Base-by-base conservation (phyloP, 2,888 invertebrate species). In the Mesodorylaimus sp. region DNA sequence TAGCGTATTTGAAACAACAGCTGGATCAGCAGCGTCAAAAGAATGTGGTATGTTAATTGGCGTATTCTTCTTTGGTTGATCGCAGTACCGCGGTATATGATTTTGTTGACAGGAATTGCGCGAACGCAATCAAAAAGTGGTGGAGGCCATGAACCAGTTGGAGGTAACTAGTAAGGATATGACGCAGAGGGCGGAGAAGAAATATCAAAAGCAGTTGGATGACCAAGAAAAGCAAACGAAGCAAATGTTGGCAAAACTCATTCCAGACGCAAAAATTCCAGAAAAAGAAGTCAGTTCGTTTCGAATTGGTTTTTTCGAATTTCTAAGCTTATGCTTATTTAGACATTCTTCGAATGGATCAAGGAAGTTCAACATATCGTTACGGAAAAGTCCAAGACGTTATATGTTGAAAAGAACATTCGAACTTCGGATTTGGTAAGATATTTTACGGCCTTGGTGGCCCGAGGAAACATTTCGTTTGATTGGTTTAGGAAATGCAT, bases 91-190 rank as follows among this genome's bases (percentile, higher is more conserved):
- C n/a, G n/a, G n/a, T 21, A 21, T 16, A 39, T 7, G 41, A 19
- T 39, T 21, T 7, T 7, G 21, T 19, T 16, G 7, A 39, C 23
- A 48, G 49, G 49, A 46, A 32, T 29, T 48, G 5, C 43, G 49
- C 5, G 2, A 26, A 3, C 25, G 47, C n/a, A 48, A 48, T 25
- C 47, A 48, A 7, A 48, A 48, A 26, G 49, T 44, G 21, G 49
- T 48, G 2, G 43, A 48, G 26, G 44, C 49, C 5, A 44, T 37
- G n/a, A 26, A 46, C 19, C 43, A 48, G 29, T 19, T 48, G 43
- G 49, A 48, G 16, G 47, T 47, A 29, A 37, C 21, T n/a, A 29
- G 28, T n/a, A 45, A 48, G 29, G 49, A 48, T 26, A 5, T 46
- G 41, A 37, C 32, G 5, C 5, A 46, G 3, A 48, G 47, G 24